Evolutionary conservation across 2,888 invertebrate genomes (phyloP).

Genomic region (Thymelicus lineola): DNA sequence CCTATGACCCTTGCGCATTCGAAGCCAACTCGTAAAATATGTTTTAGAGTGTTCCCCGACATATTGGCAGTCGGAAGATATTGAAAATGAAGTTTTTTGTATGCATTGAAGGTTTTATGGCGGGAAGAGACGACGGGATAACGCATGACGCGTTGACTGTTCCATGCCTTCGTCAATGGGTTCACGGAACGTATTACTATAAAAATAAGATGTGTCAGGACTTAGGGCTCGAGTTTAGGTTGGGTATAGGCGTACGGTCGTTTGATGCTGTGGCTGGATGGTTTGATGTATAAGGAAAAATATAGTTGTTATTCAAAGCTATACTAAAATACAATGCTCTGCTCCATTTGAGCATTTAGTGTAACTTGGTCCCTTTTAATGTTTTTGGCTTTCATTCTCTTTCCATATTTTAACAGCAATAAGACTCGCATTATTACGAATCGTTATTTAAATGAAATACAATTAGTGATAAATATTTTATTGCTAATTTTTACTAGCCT

Average conservation of each 20-base stretch:
- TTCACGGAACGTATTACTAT: slow-evolving; percentile 28
- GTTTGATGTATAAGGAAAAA: too few species aligned
- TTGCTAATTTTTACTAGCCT: too few species aligned
- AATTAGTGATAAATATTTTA: too few species aligned
- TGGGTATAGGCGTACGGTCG: neutral
- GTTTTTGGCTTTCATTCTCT: too few species aligned
- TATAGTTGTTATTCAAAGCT: too few species aligned
- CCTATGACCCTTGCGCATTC: slow-evolving; percentile 54
- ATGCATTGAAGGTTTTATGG: slow-evolving; percentile 67
- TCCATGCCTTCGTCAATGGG: neutral
- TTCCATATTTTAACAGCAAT: too few species aligned
- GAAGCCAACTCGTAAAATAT: slow-evolving; percentile 61
- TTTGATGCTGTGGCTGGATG: neutral
- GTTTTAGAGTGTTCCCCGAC: slow-evolving; percentile 64
- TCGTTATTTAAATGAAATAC: too few species aligned
- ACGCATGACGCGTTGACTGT: slow-evolving; percentile 17
- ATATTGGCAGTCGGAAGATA: slow-evolving; percentile 62
- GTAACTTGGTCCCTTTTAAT: too few species aligned
- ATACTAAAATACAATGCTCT: too few species aligned
- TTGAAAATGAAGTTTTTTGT: slow-evolving; percentile 74
- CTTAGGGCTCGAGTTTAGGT: slow-evolving; percentile 3
- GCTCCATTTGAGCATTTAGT: too few species aligned
- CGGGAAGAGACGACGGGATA: slow-evolving; percentile 41
- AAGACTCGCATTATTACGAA: too few species aligned
- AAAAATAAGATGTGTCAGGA: slow-evolving; percentile 30